Evolutionary conservation across 2,888 invertebrate genomes (phyloP), one percentile per base, ranked within the genome.

Genomic region (Cantharis rufa): DNA sequence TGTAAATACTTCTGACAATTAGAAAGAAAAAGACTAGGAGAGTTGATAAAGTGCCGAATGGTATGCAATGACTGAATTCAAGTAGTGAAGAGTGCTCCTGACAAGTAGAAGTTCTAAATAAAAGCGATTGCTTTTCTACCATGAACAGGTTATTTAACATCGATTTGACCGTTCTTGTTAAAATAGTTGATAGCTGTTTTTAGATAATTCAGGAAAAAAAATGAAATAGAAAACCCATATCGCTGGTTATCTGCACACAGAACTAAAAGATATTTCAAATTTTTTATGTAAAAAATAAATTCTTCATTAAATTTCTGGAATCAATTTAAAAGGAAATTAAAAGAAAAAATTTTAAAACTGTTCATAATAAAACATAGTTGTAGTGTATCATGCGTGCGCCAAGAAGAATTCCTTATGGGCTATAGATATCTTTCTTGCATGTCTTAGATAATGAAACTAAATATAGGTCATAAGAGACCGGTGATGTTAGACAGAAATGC

Each of bases 51-150:
- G 68, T 73, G 71, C 64, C 69, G 68, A 77, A 77, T 63, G 62
- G 66, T 77, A 77, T 71, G 77, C 77, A 73, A 68, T 68, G 61
- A 48, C 68, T 32, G 68, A 76, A 70, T 70, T 15, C 69, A 64
- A 71, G 28, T 72, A 70, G 69, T 48, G 71, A 21, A 66, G 63
- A 64, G 77, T 77, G 77, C 62, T 71, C 18, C 70, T 70, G 76
- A 76, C 76, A 71, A 74, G 74, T 32, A 62, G 13, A 32, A 74
- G 74, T 62, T 62, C 72, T 74, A 74, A 77, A 74, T 77, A 77
- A 77, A 77, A 72, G 77, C 74, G 69, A 74, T 77, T 69, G 69
- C 74, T 72, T 77, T 77, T 74, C 72, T 77, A 77, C 71, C 74
- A 63, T 61, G 69, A 73, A 72, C 48, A 74, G 71, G 69, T 72